Conservation (phyloP, 2,888 invertebrate species). For the Smittia aterrima region DNA sequence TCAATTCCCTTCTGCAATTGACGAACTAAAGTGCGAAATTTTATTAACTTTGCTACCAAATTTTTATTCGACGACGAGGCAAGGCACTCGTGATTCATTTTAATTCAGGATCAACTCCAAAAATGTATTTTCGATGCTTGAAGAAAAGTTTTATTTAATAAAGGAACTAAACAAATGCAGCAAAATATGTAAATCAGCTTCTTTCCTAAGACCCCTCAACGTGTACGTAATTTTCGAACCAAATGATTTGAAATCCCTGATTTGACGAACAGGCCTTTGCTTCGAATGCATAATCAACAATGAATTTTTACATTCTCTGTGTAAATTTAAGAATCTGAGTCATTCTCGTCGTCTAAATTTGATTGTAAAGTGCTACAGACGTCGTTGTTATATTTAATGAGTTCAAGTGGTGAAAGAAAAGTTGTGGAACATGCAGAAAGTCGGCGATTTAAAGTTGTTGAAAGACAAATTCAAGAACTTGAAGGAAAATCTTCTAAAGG, state of each 20-base stretch:
- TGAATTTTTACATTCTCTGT: background rate
- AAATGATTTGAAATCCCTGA: too few relatives aligned
- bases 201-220: too few relatives aligned
- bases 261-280: too few relatives aligned
- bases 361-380: background rate
- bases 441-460: background rate
- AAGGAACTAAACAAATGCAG: too few relatives aligned
- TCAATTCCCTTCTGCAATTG: constrained; percentile 88
- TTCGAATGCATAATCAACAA: background rate
- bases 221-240: too few relatives aligned
- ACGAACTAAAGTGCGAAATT: constrained; percentile 59
- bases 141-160: too few relatives aligned
- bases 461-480: constrained; percentile 15
- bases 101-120: background rate
- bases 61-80: background rate
- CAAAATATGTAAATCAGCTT: background rate
- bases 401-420: background rate
- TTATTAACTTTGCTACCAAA: background rate
- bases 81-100: too few relatives aligned
- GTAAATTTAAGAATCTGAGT: background rate
- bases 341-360: background rate
- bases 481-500: constrained; percentile 24
- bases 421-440: constrained; percentile 4
- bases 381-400: background rate
- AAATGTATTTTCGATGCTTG: background rate